Conservation (phyloP, 2,113 vertebrate species). For the Cairina moschata region DNA sequence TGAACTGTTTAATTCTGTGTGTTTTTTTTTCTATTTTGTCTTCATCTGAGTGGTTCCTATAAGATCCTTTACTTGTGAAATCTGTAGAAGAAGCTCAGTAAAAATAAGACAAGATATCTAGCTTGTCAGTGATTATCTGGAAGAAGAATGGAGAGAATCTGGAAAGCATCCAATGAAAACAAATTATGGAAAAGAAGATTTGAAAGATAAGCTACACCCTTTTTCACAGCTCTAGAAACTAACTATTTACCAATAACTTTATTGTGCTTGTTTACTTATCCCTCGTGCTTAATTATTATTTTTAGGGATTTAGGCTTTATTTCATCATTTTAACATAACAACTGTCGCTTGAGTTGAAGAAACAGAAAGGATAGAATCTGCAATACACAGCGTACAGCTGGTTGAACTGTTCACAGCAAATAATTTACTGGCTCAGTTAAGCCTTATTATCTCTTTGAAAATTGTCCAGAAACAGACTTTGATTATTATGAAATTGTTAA, state of each 20-base stretch:
- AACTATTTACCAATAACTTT: conserved; percentile 13
- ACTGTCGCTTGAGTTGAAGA: conserved; percentile 15
- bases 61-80: background rate
- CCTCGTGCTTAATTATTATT: conserved; percentile 58
- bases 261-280: conserved; percentile 40
- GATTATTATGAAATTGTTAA: conserved; percentile 65
- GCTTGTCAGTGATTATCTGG: conserved; percentile 2
- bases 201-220: background rate
- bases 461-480: conserved; percentile 58
- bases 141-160: conserved; percentile 19
- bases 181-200: background rate
- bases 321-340: conserved; percentile 43
- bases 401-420: conserved; percentile 54
- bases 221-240: background rate
- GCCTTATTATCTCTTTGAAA: conserved; percentile 63
- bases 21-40: background rate
- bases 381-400: conserved; percentile 50
- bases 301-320: conserved; percentile 39
- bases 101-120: background rate
- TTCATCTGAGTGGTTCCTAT: background rate
- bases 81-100: background rate
- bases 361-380: conserved; percentile 49
- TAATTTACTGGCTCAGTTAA: conserved; percentile 66
- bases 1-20: background rate
- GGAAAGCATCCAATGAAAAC: conserved; percentile 22